Conservation (phyloP, 2,888 invertebrate genomes). For the Toxonevra muliebris region DNA sequence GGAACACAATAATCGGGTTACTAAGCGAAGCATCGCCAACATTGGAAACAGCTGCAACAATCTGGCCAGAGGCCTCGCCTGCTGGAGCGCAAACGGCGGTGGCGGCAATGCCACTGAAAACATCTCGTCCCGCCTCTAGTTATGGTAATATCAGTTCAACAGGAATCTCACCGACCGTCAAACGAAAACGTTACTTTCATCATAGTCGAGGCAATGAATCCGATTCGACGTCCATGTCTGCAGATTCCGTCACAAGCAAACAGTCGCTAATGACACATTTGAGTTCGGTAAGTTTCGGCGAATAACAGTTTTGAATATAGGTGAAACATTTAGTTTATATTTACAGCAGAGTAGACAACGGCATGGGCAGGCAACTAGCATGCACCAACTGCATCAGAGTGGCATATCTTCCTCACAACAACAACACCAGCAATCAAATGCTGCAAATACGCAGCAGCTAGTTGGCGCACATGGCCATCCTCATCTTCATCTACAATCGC, state of each 20-base stretch:
- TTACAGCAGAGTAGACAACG: slow-evolving; percentile 37
- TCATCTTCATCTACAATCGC: slow-evolving; percentile 34
- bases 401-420: slow-evolving; percentile 36
- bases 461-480: no score
- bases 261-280: slow-evolving; percentile 67
- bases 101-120: slow-evolving; percentile 63
- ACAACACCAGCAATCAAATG: slow-evolving; percentile 27
- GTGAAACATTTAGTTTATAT: background rate
- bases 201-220: slow-evolving; percentile 61
- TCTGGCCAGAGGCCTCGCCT: slow-evolving; percentile 42
- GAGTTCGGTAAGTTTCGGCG: slow-evolving; percentile 63
- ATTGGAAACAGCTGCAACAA: slow-evolving; percentile 45
- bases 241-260: slow-evolving; percentile 73
- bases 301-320: background rate
- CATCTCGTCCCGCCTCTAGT: slow-evolving; percentile 62
- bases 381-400: slow-evolving; percentile 34
- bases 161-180: slow-evolving; percentile 59
- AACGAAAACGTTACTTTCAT: slow-evolving; percentile 58
- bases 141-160: slow-evolving; percentile 59
- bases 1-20: slow-evolving; percentile 31
- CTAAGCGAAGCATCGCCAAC: slow-evolving; percentile 46
- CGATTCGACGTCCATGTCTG: slow-evolving; percentile 73
- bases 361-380: slow-evolving; percentile 22
- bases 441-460: slow-evolving; percentile 25
- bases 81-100: slow-evolving; percentile 53